Evolutionary conservation across 2,797 vertebrate genomes (phyloP), one percentile per base, ranked within the genome.

Genomic region (Myripristis murdjan): DNA sequence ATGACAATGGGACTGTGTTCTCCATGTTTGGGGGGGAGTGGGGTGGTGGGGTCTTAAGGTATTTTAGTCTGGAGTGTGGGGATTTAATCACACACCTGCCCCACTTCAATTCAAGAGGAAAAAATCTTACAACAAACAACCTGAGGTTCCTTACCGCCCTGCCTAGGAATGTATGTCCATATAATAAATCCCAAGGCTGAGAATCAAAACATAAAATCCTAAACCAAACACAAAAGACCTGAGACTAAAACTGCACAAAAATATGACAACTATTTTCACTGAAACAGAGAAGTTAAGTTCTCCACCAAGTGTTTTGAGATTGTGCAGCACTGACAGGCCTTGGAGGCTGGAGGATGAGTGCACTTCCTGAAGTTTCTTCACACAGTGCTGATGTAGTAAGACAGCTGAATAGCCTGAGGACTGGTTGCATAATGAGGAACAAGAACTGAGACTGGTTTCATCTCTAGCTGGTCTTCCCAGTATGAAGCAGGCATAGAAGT

Each of bases 1-100:
- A n/a, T 83, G 80, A 87, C 84, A 90, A 88, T 87, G 64, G 77
- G 64, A 26, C 79, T 75, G 69, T 86, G 84, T 88, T 87, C 46
- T 22, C 53, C n/a, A 23, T 64, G 80, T 79, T 82, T 75, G 56
- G n/a, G 77, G 77, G 73, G 61, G 60, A 24, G 5, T 5, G 39
- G n/a, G 7, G 41, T 63, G 65, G 73, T 20, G 26, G 70, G 53
- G 71, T 66, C 51, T 57, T 67, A 35, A 55, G 54, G 69, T 57
- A 43, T 64, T 78, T 70, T 54, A 47, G 75, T 76, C 56, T 58
- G 16, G 75, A 66, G 58, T 60, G 46, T 33, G 43, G 51, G 67
- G 71, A 41, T 69, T 80, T 87, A 82, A 81, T 86, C 80, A 83
- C 81, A 59, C 87, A 92, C 85, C 84, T 92, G 80, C 72, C 73